phyloP scores from a whole-genome alignment of 2,888 invertebrate species.

The Osmoderma eremita region DNA sequence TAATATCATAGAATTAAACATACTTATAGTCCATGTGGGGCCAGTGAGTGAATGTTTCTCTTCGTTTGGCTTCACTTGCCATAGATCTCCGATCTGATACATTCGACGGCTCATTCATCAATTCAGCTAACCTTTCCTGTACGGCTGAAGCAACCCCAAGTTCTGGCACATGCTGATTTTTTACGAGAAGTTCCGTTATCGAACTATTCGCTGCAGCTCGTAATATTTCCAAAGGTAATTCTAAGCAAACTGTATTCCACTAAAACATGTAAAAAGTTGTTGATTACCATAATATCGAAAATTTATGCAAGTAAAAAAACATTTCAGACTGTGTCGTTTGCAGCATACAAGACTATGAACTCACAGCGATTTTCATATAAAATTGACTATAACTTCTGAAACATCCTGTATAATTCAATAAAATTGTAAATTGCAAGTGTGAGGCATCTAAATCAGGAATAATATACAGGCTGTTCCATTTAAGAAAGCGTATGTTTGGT shows the following conservation, averaged over 20 bases:
- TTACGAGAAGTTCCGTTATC: slow-evolving; percentile 83
- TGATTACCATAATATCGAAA: too few relatives aligned
- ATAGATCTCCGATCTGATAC: slow-evolving; percentile 73
- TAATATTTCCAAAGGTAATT: slow-evolving; percentile 80
- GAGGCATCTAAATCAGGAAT: too few relatives aligned
- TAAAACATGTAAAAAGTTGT: slow-evolving; percentile 62
- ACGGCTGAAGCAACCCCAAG: slow-evolving; percentile 90
- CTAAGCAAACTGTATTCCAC: slow-evolving; percentile 92
- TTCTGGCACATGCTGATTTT: slow-evolving; percentile 85
- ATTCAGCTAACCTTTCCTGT: slow-evolving; percentile 84
- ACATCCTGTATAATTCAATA: too few relatives aligned
- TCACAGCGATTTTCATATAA: too few relatives aligned
- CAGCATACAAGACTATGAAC: too few relatives aligned
- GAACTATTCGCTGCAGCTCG: slow-evolving; percentile 83
- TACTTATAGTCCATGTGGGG: slow-evolving; percentile 97
- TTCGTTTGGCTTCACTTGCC: slow-evolving; percentile 92
- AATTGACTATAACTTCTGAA: too few relatives aligned
- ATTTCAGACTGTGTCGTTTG: too few relatives aligned
- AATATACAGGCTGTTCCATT: too few relatives aligned
- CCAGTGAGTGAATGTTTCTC: slow-evolving; percentile 93
- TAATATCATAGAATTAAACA: too few relatives aligned
- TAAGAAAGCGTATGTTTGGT: too few relatives aligned
- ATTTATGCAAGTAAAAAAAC: too few relatives aligned
- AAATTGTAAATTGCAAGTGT: too few relatives aligned
- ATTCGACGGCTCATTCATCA: slow-evolving; percentile 67